Evolutionary conservation across 1,140 invertebrate species (phyloP).

Genomic region (Triops longicaudatus): DNA sequence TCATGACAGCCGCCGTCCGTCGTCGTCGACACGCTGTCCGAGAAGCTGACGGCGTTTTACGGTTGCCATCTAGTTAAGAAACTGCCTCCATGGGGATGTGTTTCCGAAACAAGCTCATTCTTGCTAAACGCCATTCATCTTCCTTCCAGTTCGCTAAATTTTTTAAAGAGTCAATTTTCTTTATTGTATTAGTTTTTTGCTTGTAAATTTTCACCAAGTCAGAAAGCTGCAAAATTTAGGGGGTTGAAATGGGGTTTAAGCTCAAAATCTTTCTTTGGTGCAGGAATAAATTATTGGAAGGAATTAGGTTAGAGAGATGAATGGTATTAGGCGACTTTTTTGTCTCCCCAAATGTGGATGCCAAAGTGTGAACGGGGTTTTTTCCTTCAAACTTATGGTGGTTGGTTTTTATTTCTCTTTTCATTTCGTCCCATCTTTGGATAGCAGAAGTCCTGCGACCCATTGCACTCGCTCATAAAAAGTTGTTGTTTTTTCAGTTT

Average conservation of each 20-base stretch:
- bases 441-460: neutral
- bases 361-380: neutral
- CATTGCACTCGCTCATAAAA: neutral
- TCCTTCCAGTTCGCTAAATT: neutral
- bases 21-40: constrained; percentile 25
- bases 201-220: neutral
- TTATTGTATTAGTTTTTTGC: neutral
- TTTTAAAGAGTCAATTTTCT: neutral
- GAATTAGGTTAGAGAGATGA: neutral
- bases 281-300: neutral
- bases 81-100: neutral
- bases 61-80: constrained; percentile 15
- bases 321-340: neutral
- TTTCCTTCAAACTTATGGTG: neutral
- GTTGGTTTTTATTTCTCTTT: neutral
- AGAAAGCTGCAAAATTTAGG: neutral
- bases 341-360: constrained; percentile 7
- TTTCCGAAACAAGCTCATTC: neutral
- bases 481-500: neutral
- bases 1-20: constrained; percentile 56
- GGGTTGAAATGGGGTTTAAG: neutral
- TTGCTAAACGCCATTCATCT: neutral
- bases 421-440: neutral
- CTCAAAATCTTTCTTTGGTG: neutral
- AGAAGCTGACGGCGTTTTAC: constrained; percentile 22